Evolutionary conservation across 2,797 vertebrate species (phyloP).

Genomic region (Neopelma chrysocephalum): DNA sequence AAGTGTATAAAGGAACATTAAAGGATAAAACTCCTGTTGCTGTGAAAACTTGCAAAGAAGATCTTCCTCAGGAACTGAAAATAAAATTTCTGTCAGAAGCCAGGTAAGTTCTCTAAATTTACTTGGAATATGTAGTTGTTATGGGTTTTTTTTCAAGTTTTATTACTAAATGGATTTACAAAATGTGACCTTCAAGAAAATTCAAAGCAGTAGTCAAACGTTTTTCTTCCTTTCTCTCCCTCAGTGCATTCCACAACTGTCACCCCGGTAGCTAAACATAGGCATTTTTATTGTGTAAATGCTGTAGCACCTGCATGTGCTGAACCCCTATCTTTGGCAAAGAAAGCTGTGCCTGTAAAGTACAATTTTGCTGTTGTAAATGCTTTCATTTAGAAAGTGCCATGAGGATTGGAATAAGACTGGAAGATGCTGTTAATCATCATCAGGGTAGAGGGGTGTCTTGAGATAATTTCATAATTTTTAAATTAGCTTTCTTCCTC

Average conservation of each 20-base stretch:
- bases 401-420: neutral
- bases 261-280: neutral
- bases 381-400: neutral
- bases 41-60: conserved; percentile 97
- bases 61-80: conserved; percentile 95
- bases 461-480: neutral
- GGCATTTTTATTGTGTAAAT: neutral
- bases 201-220: neutral
- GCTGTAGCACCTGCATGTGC: neutral
- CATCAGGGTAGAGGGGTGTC: neutral
- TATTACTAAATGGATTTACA: neutral
- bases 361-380: neutral
- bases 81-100: conserved; percentile 97
- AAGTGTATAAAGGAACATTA: conserved; percentile 93
- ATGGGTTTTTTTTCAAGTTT: neutral
- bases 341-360: neutral
- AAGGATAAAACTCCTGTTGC: conserved; percentile 93
- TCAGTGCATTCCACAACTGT: neutral
- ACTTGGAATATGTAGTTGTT: neutral
- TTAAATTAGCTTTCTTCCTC: neutral
- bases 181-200: neutral
- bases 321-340: neutral
- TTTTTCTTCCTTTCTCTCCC: neutral
- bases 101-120: conserved; percentile 78
- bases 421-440: neutral